These are phyloP conservation scores for Erynnis tages DNA, from an alignment of 2,888 invertebrate species.

Conservation along the genomic window DNA sequence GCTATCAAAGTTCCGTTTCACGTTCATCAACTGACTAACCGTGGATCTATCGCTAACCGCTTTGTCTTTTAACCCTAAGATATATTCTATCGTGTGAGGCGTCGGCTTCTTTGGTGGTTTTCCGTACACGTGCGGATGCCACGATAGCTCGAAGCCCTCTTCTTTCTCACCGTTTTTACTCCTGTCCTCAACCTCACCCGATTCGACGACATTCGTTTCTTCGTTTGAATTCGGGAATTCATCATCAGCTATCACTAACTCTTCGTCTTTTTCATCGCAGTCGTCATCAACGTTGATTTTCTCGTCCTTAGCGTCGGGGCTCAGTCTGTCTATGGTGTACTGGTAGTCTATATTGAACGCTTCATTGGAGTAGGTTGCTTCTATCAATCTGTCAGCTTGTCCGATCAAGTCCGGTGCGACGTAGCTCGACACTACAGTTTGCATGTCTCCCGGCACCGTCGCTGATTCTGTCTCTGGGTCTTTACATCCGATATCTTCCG, in stretches of 20 bases:
- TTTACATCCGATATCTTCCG: conserved; percentile 42
- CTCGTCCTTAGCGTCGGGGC: conserved; percentile 48
- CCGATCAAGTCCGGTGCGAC: conserved; percentile 53
- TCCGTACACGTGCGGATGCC: conserved; percentile 95
- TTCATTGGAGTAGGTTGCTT: conserved; percentile 41
- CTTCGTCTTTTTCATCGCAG: conserved; percentile 49
- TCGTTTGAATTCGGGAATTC: conserved; percentile 37
- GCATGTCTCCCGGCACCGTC: conserved; percentile 59
- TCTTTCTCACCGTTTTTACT: conserved; percentile 41
- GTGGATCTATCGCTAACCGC: conserved; percentile 41
- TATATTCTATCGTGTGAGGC: conserved; percentile 93
- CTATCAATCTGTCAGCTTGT: conserved; percentile 48
- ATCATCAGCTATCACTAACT: conserved; percentile 52
- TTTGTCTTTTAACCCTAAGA: conserved; percentile 83
- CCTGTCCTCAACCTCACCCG: conserved; percentile 32
- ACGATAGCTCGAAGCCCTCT: conserved; percentile 72
- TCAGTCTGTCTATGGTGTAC: conserved; percentile 44
- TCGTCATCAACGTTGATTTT: conserved; percentile 60
- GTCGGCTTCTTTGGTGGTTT: conserved; percentile 91
- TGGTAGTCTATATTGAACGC: conserved; percentile 36
- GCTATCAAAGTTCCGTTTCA: conserved; percentile 59
- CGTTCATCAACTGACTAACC: conserved; percentile 60
- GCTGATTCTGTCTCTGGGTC: conserved; percentile 29
- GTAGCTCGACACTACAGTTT: conserved; percentile 64
- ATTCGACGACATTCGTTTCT: conserved; percentile 12